Base-by-base conservation (phyloP, 2,888 invertebrate genomes). In the Phania funesta region DNA sequence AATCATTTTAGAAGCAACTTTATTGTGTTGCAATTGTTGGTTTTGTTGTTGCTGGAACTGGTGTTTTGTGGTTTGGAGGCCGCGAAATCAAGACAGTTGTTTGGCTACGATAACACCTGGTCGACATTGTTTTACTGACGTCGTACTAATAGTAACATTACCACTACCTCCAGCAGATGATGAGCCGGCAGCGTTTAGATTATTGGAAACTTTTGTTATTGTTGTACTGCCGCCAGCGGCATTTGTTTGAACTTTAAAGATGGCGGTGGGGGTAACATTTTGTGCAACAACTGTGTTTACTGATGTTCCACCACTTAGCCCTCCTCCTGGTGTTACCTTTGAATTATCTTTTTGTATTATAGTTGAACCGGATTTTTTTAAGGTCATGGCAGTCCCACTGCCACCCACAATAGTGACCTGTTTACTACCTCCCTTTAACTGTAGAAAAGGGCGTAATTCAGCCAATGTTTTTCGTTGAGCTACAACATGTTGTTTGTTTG, bases 91-190 rank as follows among this genome's bases (percentile, higher is more conserved):
- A 93, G 95, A 95, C 89, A 92, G 91, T 90, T 96, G 96, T 91
- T 97, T 96, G 78, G 96, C 96, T 80, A 97, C 97, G 87, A 97
- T 97, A 82, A 97, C 97, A 84, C 97, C 97, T 22, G 97, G 97
- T 88, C 97, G 94, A 87, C 95, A 94, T 88, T 95, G 94, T 90
- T 93, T 94, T 85, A 92, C 92, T 86, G 90, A 84, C 41, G 90
- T 88, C 62, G 86, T 85, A 60, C 89, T 90, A 65, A 90, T 90
- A 75, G 89, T 89, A 68, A 88, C 84, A 79, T 90, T 79, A 84
- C 73, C 56, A 81, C 44, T 85, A 84, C 50, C 48, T 24, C 32
- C 32, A 46, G 56, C 73, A 68, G 77, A 65, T 9, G 29, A 64
- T 56, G 78, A 29, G 32, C 73, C 81, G 6, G 38, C 29, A 32